phyloP scores from a whole-genome alignment of 23 tunicate genomes.

The Clavelina lepadiformis region DNA sequence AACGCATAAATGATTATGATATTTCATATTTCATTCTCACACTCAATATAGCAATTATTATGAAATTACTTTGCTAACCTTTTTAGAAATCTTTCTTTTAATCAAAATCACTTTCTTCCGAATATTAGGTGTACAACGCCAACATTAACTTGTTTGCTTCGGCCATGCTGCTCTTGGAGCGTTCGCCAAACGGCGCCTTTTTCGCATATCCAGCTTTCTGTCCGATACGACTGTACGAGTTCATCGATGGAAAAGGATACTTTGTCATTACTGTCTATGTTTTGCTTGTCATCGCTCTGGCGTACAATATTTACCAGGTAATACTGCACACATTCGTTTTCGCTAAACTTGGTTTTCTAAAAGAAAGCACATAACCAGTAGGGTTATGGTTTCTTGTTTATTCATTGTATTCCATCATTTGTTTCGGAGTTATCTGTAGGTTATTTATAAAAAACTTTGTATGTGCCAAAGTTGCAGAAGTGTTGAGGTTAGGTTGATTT shows the following conservation, averaged over 20 bases:
- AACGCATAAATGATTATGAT: too few species aligned
- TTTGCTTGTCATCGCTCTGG: conserved; percentile 36
- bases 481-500: too few species aligned
- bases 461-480: too few species aligned
- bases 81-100: not conserved
- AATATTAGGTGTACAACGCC: conserved; percentile 76
- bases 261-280: conserved; percentile 38
- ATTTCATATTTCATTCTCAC: not conserved
- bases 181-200: conserved; percentile 60
- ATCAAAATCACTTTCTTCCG: too few species aligned
- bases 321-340: too few species aligned
- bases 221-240: conserved; percentile 72
- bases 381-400: too few species aligned
- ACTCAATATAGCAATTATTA: not conserved
- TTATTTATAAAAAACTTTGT: too few species aligned
- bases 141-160: conserved; percentile 75
- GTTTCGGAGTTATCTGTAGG: too few species aligned
- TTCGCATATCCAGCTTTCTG: conserved; percentile 41
- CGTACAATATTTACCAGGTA: conserved; percentile 52
- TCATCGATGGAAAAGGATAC: conserved; percentile 75
- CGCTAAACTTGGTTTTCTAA: too few species aligned
- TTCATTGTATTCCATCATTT: too few species aligned
- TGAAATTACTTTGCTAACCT: not conserved
- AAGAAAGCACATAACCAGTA: too few species aligned
- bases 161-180: conserved; percentile 43